Percentiles rank a stretch among this genome's conserved stretches.
phyloP scores from a whole-genome alignment of 2,113 vertebrate species.

The Natator depressus region DNA sequence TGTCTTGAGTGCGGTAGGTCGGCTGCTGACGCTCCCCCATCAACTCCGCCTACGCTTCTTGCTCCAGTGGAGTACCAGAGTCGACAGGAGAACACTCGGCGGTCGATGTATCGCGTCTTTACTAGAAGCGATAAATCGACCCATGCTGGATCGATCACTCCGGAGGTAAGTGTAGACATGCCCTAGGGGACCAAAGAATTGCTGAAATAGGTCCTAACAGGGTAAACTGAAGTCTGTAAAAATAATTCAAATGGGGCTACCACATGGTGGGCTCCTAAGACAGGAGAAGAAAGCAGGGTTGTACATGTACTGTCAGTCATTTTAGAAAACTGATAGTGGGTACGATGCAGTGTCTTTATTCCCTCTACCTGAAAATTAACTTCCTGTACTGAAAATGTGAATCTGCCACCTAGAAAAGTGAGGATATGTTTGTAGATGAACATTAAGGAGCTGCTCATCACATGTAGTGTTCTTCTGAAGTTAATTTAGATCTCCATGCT shows the following conservation, averaged over 20 bases:
- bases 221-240: neutral
- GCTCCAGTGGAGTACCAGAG: too few species aligned
- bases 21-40: too few species aligned
- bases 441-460: neutral
- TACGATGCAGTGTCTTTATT: neutral
- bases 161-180: too few species aligned
- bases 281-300: neutral
- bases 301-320: neutral
- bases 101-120: too few species aligned
- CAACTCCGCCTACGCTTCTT: too few species aligned
- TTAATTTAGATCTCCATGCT: neutral
- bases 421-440: neutral
- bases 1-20: too few species aligned
- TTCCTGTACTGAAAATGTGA: rapidly evolving
- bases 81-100: too few species aligned
- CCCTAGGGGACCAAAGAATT: neutral
- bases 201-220: neutral
- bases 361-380: too few species aligned
- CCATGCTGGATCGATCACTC: too few species aligned
- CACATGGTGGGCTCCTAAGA: neutral
- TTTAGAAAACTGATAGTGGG: neutral
- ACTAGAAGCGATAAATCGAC: too few species aligned
- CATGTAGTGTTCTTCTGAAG: neutral
- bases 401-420: neutral
- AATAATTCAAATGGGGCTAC: neutral